A percentile compares a stretch with the other conserved stretches of the same genome.
Evolutionary conservation across 2,113 vertebrate genomes (phyloP).

Genomic region (Odobenus rosmarus): DNA sequence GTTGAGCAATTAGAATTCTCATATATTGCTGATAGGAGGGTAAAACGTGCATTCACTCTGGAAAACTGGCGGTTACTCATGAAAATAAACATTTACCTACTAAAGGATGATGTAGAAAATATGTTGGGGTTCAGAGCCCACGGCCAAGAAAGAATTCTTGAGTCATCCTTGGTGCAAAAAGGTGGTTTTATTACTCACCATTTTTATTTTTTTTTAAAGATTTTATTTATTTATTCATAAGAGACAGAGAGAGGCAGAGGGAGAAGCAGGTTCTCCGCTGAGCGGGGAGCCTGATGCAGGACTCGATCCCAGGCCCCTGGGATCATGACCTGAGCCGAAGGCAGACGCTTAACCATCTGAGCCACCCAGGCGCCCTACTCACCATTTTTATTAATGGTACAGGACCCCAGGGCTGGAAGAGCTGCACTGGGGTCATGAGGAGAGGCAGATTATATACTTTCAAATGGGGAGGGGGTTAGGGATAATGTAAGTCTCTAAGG

Average conservation of each 20-base stretch:
- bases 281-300: too few species aligned
- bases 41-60: neutral
- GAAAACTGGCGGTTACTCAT: neutral
- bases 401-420: neutral
- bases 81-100: neutral
- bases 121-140: neutral
- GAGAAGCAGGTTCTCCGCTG: too few species aligned
- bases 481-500: neutral
- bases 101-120: neutral
- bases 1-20: neutral
- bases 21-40: neutral
- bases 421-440: neutral
- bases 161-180: neutral
- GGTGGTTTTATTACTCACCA: neutral
- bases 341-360: too few species aligned
- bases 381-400: neutral
- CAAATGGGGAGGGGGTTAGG: neutral
- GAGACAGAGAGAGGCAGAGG: too few species aligned
- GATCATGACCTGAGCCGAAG: too few species aligned
- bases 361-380: too few species aligned
- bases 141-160: neutral
- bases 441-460: neutral
- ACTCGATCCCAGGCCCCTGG: too few species aligned
- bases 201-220: too few species aligned
- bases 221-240: too few species aligned